These are phyloP conservation scores for Perodicticus potto DNA, from an alignment of 2,797 vertebrate genomes.

Conservation along the genomic window DNA sequence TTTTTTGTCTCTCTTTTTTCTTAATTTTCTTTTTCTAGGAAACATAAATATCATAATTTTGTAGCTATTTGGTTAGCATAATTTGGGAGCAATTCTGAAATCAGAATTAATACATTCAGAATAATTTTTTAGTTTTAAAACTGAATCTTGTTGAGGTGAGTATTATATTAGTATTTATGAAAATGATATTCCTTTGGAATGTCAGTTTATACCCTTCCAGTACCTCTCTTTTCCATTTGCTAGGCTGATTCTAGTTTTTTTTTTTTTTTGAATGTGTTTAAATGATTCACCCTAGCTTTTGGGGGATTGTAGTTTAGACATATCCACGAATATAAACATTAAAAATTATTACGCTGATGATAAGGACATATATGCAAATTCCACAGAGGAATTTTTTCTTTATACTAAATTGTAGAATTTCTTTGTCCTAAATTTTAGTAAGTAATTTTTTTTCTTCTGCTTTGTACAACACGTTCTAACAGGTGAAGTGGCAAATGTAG, in stretches of 20 bases:
- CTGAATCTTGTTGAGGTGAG: not conserved
- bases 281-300: not conserved
- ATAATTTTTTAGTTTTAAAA: constrained; percentile 17
- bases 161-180: constrained; percentile 19
- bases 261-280: not conserved
- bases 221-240: not conserved
- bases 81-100: not conserved
- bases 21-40: not conserved
- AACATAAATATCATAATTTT: not conserved
- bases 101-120: not conserved
- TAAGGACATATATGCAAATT: not conserved
- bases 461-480: not conserved
- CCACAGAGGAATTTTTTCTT: not conserved
- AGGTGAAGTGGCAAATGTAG: not conserved
- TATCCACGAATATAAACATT: constrained; percentile 10
- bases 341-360: not conserved
- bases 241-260: not conserved
- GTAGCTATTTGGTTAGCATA: not conserved
- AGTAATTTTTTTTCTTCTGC: not conserved
- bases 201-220: not conserved
- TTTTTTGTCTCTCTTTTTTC: no score
- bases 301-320: not conserved
- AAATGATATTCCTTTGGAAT: not conserved
- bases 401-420: constrained; percentile 10
- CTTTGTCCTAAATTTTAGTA: not conserved